Evolutionary conservation across 2,113 vertebrate genomes (phyloP).

Genomic region (Esox niger): DNA sequence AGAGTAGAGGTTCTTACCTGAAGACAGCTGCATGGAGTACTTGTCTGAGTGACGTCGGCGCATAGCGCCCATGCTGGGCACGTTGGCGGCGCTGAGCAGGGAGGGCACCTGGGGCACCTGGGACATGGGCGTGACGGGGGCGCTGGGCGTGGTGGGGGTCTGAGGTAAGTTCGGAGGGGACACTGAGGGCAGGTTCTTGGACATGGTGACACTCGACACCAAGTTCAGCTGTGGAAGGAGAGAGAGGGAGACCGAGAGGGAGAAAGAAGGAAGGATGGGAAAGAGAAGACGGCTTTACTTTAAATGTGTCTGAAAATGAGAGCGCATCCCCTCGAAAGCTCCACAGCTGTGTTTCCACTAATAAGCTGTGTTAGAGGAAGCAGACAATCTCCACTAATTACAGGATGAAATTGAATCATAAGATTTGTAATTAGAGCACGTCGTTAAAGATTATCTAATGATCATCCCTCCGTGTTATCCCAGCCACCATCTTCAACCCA

Average conservation of each 20-base stretch:
- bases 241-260: constrained; percentile 57
- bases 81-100: constrained; percentile 93
- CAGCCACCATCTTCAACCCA: constrained; percentile 72
- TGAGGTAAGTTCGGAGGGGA: constrained; percentile 99
- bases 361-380: constrained; percentile 90
- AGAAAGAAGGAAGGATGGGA: constrained; percentile 14
- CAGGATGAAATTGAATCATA: constrained; percentile 98
- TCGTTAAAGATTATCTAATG: constrained; percentile 97
- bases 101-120: constrained; percentile 98
- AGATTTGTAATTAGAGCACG: constrained; percentile 98
- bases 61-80: constrained; percentile 98
- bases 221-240: constrained; percentile 87
- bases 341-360: constrained; percentile 93
- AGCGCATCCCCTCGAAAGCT: constrained; percentile 78
- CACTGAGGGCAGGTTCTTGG: constrained; percentile 95
- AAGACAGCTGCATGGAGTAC: constrained; percentile 97
- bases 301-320: constrained; percentile 83
- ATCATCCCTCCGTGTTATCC: constrained; percentile 88
- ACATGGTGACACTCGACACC: constrained; percentile 99
- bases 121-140: constrained; percentile 95
- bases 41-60: constrained; percentile 98
- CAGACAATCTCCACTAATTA: constrained; percentile 98
- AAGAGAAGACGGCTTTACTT: constrained; percentile 52
- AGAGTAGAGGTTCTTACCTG: constrained; percentile 83
- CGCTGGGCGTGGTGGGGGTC: constrained; percentile 97